Conservation (phyloP, 2,113 vertebrate genomes). For the Erythrolamprus reginae region DNA sequence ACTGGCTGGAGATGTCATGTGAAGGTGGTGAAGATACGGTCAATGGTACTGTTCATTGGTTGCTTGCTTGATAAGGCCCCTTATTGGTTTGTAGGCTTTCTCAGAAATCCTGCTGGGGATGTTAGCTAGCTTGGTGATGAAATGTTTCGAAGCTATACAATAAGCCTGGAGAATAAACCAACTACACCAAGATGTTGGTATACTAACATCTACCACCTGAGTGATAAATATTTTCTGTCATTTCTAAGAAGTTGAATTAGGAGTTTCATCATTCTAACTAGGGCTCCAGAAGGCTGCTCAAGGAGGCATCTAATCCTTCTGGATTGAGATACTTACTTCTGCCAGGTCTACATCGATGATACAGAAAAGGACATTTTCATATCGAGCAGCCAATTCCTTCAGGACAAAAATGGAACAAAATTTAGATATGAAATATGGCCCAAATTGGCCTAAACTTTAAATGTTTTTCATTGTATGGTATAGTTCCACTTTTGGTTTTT, state of each 20-base stretch:
- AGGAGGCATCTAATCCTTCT: not conserved
- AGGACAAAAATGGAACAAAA: constrained; percentile 39
- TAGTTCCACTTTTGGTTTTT: not conserved
- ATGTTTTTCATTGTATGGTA: not conserved
- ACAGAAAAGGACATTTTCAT: constrained; percentile 34
- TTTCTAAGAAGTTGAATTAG: not conserved
- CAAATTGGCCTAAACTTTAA: not conserved
- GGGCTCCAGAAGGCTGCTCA: not conserved
- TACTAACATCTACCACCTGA: not conserved
- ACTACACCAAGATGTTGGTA: not conserved
- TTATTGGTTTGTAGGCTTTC: not conserved
- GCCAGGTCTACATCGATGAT: constrained; percentile 45
- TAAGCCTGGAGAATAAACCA: not conserved
- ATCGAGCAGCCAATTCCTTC: constrained; percentile 44
- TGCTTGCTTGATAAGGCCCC: not conserved
- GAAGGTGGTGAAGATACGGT: not conserved
- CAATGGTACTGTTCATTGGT: not conserved
- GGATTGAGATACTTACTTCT: constrained; percentile 31
- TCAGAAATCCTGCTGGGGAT: not conserved
- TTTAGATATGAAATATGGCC: not conserved
- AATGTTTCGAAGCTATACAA: not conserved
- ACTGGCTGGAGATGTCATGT: not conserved
- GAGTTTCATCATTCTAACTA: not conserved
- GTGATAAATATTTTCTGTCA: not conserved
- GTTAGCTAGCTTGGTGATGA: not conserved